Base-by-base conservation (phyloP, 1,140 invertebrate species). In the Drosophila paulistorum region DNA sequence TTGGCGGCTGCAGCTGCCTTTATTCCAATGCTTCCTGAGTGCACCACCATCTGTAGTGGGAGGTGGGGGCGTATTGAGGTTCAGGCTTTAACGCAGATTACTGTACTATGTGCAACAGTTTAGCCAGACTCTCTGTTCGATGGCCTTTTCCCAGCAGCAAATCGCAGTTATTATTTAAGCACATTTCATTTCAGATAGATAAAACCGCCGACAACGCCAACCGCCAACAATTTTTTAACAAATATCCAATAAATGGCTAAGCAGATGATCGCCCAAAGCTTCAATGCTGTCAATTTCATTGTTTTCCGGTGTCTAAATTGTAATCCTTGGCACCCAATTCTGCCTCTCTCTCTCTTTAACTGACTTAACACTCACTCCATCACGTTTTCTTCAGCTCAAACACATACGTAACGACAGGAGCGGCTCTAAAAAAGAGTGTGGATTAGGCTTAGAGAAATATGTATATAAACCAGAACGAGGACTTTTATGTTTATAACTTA, bases 271-370 rank as follows among this genome's bases (percentile, higher is more conserved):
- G 73, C 83, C 84, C 65, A 62, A 61, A 83, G 83, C 73, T 48
- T 20, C 37, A 59, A 37, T 64, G 68, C 77, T 79, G 86, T 89
- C 83, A 91, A 83, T 89, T 89, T 82, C 83, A 91, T 86, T 90
- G 81, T 90, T 91, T 90, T 90, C 90, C 90, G 90, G 86, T 91
- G 81, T 89, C 83, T 78, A 89, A 91, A 91, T 83, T 91, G 74
- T 86, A 89, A 85, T 79, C 65, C 79, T 51, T 65, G 17, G 57
- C 64, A 45, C 51, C 35, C 60, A 26, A 23, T 39, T 2, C 39
- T 41, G 48, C 10, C 26, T 58, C 10, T 3, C 23, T 33, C 23
- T 26, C 23, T 26, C 23, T 23, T 7, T 39, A 7, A 5, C 42
- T 23, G 11, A 20, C 33, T 54, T 30, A 20, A 23, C 39, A 30